A percentile compares a stretch with the other conserved stretches of the same genome.
These are phyloP conservation scores for Marasmarcha lunaedactyla DNA, from an alignment of 2,888 invertebrate species.

Conservation along the genomic window DNA sequence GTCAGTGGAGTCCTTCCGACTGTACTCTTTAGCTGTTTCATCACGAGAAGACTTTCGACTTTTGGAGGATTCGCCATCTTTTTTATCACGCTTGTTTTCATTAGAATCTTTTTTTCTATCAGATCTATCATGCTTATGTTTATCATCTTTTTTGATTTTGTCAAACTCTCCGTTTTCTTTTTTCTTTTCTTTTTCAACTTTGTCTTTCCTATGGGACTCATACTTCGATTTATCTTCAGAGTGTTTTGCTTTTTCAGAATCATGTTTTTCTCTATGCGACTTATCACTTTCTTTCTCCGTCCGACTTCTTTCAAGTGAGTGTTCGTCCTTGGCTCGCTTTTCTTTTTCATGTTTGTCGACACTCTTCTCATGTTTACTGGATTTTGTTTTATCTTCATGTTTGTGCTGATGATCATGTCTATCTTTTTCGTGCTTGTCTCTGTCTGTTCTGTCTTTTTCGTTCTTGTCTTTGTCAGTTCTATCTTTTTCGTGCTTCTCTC, in stretches of 20 bases:
- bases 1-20: slow-evolving; percentile 63
- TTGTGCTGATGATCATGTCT: slow-evolving; percentile 30
- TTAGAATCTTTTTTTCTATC: slow-evolving; percentile 46
- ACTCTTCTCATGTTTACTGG: not conserved
- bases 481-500: too few species aligned
- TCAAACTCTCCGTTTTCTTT: slow-evolving; percentile 39
- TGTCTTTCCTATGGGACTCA: slow-evolving; percentile 41
- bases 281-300: slow-evolving; percentile 36
- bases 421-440: slow-evolving; percentile 47
- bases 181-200: slow-evolving; percentile 45
- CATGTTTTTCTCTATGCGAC: slow-evolving; percentile 29
- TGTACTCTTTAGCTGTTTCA: slow-evolving; percentile 46
- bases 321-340: slow-evolving; percentile 32
- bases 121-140: slow-evolving; percentile 51
- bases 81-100: slow-evolving; percentile 57
- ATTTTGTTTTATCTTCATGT: slow-evolving; percentile 1
- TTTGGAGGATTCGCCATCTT: slow-evolving; percentile 42
- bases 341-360: slow-evolving; percentile 28
- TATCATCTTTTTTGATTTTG: slow-evolving; percentile 56
- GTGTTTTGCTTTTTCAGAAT: slow-evolving; percentile 37
- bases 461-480: not conserved
- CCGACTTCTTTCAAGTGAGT: slow-evolving; percentile 31
- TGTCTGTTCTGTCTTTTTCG: slow-evolving; percentile 30
- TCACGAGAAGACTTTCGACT: slow-evolving; percentile 54
- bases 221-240: slow-evolving; percentile 47